Percentiles rank a stretch among this genome's conserved stretches.
Conservation (phyloP, 92 coral and sea anemone species). For the Desmophyllum pertusum region DNA sequence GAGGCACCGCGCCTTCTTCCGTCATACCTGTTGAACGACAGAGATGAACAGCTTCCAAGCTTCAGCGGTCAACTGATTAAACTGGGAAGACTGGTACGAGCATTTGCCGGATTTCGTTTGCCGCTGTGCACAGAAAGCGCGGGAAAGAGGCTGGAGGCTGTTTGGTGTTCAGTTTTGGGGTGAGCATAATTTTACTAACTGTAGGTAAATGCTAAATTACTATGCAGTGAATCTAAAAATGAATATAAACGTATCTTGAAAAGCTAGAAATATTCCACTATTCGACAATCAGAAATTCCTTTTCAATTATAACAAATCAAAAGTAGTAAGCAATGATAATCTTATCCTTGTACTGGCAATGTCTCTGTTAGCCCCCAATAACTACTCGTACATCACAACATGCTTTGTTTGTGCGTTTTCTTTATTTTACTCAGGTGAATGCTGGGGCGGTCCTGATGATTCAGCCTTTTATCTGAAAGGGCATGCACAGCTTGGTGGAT, state of each 20-base stretch:
- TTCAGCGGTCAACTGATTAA: conserved; percentile 57
- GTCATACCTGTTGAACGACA: conserved; percentile 67
- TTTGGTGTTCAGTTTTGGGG: conserved; percentile 79
- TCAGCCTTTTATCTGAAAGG: conserved; percentile 26
- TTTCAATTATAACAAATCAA: too few relatives aligned
- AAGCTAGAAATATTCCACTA: too few relatives aligned
- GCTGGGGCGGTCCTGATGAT: conserved; percentile 75
- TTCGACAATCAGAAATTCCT: too few relatives aligned
- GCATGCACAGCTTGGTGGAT: conserved; percentile 28
- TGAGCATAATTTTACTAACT: not conserved
- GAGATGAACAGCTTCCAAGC: conserved; percentile 48
- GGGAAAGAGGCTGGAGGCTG: conserved; percentile 63
- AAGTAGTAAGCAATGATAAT: too few relatives aligned
- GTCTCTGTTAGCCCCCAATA: too few relatives aligned
- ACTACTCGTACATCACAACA: not conserved
- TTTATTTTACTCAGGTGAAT: conserved; percentile 53
- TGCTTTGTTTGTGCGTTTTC: not conserved
- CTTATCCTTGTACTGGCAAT: too few relatives aligned
- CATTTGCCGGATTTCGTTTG: conserved; percentile 74
- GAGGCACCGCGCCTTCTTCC: conserved; percentile 63
- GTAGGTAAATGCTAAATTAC: not conserved
- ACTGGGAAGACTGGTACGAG: conserved; percentile 78
- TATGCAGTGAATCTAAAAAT: too few relatives aligned
- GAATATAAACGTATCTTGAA: too few relatives aligned
- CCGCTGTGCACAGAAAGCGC: conserved; percentile 83